Evolutionary conservation across 2,888 invertebrate species (phyloP), one percentile per base, ranked within the genome.

Genomic region (Apamea sordens): DNA sequence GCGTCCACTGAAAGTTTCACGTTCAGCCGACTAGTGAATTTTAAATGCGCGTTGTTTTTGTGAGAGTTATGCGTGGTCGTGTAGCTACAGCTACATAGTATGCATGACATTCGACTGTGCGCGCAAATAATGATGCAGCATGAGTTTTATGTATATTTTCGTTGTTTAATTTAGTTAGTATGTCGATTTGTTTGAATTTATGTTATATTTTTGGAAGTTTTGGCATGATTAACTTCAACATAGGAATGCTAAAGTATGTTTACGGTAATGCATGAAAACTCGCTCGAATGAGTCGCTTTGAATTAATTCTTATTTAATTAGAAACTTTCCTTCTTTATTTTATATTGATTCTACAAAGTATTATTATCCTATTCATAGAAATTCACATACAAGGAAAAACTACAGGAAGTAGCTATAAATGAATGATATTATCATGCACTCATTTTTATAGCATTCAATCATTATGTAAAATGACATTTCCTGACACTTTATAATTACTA

Each of bases 1-100:
- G 64, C 15, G 78, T 76, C 80, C 70, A 84, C 86, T 86, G 85
- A 82, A 86, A 89, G 79, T 83, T 84, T 86, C 77, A 76, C 73
- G 80, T 76, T 81, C 77, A 74, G 64, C 47, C 24, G 69, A 63
- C 69, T 78, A 76, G 85, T 86, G 86, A 85, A 86, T 88, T 83
- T 85, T 71, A 87, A 88, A 77, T 71, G 64, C 47, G 82, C 77
- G 76, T 69, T 79, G 86, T 83, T 77, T 88, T 80, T 76, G 76
- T 80, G 63, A 80, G 73, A 79, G 83, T 68, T 78, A 76, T 76
- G 83, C 79, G 75, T 78, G 69, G 59, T 69, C 21, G 61, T 76
- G 68, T 64, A 41, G 70, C 53, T 65, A 73, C 28, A 50, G 36
- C 36, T 28, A 76, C 68, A 36, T 68, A 77, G 67, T 84, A 76